Evolutionary conservation across 2,113 vertebrate genomes (phyloP).

Genomic region (Chloropsis cyanopogon): DNA sequence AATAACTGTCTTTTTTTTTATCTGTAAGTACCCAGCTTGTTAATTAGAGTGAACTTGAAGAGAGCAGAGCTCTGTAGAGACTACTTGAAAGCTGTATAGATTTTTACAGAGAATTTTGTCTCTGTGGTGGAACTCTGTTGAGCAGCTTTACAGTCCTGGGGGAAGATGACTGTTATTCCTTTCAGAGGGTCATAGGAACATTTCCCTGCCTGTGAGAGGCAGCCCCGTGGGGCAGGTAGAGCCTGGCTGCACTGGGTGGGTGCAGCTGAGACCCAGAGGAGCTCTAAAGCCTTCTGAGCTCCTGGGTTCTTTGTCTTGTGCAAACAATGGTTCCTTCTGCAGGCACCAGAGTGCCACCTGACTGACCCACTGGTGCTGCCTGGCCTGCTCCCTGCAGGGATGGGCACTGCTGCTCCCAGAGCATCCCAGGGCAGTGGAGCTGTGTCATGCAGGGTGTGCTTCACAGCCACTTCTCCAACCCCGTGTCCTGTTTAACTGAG

Average conservation of each 20-base stretch:
- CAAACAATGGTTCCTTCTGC: neutral
- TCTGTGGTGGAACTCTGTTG: neutral
- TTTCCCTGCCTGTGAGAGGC: too few species aligned
- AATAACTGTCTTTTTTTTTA: neutral
- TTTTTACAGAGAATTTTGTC: neutral
- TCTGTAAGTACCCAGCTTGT: neutral
- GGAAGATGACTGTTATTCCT: neutral
- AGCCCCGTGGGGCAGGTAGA: neutral
- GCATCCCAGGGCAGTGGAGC: neutral
- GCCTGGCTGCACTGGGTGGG: accelerated
- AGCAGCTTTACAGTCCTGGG: neutral
- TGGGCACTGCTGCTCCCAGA: neutral
- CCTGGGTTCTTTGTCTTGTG: neutral
- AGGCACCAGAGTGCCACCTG: accelerated
- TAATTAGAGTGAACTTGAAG: neutral
- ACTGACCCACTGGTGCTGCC: neutral
- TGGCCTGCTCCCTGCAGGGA: too few species aligned
- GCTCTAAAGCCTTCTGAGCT: neutral
- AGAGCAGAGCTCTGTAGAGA: neutral
- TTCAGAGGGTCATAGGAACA: neutral
- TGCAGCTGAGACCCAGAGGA: neutral
- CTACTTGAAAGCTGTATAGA: neutral
- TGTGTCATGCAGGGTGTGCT: accelerated
- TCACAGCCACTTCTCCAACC: neutral
- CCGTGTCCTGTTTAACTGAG: accelerated